A percentile compares a stretch with the other conserved stretches of the same genome.
phyloP scores from a whole-genome alignment of 2,797 vertebrate species.

The Paramormyrops hopkinsi region DNA sequence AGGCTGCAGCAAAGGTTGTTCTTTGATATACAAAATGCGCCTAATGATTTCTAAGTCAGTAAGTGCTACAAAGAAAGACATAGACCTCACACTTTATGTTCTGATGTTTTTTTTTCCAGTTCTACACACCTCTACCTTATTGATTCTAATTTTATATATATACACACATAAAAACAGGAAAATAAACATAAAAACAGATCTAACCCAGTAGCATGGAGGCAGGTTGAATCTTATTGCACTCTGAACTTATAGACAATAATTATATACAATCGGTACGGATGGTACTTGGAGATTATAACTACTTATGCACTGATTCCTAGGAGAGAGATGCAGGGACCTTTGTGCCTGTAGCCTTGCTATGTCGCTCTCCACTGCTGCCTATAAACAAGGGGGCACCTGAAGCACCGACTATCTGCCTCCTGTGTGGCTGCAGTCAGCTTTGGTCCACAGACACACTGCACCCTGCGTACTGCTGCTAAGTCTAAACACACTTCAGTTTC shows the following conservation, averaged over 20 bases:
- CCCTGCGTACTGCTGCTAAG: not conserved
- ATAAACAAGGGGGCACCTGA: not conserved
- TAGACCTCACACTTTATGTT: not conserved
- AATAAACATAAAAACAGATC: not conserved
- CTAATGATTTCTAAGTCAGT: not conserved
- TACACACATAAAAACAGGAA: not conserved
- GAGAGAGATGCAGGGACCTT: not conserved
- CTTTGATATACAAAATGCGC: not conserved
- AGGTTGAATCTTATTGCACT: not conserved
- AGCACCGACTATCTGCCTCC: not conserved
- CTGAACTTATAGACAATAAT: not conserved
- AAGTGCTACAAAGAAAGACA: not conserved
- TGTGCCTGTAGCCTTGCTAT: not conserved
- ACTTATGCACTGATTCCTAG: not conserved
- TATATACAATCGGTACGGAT: not conserved
- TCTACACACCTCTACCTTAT: not conserved
- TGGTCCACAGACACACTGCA: not conserved
- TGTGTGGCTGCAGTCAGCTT: not conserved
- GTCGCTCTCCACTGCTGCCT: not conserved
- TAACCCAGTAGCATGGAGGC: not conserved
- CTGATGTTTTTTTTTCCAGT: not conserved
- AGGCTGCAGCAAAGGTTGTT: not conserved
- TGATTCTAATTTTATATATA: not conserved
- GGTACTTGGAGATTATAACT: not conserved
- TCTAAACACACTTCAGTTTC: not conserved